phyloP scores from a whole-genome alignment of 1,140 invertebrate species.

The Gerris buenoi region DNA sequence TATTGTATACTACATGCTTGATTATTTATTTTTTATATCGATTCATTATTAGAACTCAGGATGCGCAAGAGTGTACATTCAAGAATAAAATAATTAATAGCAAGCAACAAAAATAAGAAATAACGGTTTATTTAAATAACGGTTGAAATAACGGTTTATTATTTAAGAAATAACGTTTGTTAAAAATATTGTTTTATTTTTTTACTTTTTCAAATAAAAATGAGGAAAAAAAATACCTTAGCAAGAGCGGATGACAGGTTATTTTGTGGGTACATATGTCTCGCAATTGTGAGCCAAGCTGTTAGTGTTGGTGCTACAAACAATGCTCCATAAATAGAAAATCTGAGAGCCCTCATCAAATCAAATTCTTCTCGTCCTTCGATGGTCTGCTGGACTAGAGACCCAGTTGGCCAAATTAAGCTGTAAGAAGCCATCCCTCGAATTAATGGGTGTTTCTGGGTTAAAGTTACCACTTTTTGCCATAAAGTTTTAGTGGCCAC shows the following conservation, averaged over 20 bases:
- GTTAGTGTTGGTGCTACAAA: constrained; percentile 57
- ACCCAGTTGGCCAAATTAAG: constrained; percentile 50
- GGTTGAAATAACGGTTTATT: too few species aligned
- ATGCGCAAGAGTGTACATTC: too few species aligned
- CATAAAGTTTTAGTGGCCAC: constrained; percentile 20
- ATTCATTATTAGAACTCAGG: too few species aligned
- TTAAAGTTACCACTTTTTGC: constrained; percentile 30
- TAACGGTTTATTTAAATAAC: too few species aligned
- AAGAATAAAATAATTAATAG: too few species aligned
- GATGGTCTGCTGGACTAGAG: constrained; percentile 43
- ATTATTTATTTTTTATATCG: too few species aligned
- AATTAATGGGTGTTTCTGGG: constrained; percentile 37
- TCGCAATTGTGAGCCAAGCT: constrained; percentile 46
- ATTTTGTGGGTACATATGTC: constrained; percentile 44
- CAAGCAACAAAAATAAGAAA: too few species aligned
- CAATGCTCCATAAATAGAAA: constrained; percentile 47
- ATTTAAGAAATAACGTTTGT: too few species aligned
- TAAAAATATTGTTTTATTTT: too few species aligned
- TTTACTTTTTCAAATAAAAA: background rate
- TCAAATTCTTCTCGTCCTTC: constrained; percentile 37
- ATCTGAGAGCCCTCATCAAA: constrained; percentile 41
- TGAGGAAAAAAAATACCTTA: constrained; percentile 39
- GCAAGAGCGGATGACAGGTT: constrained; percentile 45
- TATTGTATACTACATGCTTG: too few species aligned
- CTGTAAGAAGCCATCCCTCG: constrained; percentile 56